Evolutionary conservation across 2,888 invertebrate genomes (phyloP).

Genomic region (Parasteatoda lunata): DNA sequence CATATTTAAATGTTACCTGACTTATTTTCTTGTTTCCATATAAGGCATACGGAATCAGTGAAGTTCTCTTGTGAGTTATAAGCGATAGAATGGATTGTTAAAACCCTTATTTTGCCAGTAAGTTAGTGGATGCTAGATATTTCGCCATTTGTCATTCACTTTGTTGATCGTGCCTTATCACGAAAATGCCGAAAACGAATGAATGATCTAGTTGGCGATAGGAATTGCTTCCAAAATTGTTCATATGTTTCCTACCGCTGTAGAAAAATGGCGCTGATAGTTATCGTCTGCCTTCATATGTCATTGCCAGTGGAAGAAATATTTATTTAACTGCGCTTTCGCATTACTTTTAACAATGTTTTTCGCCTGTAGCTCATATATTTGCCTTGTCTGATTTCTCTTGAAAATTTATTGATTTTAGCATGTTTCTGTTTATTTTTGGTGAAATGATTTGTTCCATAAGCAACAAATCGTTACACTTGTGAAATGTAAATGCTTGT

Average conservation of each 20-base stretch:
- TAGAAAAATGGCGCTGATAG: slow-evolving; percentile 8
- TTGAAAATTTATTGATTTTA: too few relatives aligned
- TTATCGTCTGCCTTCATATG: background rate
- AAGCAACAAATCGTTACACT: too few relatives aligned
- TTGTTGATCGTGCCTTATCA: slow-evolving; percentile 53
- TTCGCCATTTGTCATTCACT: slow-evolving; percentile 28
- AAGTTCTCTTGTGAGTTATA: too few relatives aligned
- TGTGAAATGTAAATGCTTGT: too few relatives aligned
- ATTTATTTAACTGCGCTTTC: background rate
- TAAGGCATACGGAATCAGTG: too few relatives aligned
- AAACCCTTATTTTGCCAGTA: too few relatives aligned
- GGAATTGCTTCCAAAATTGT: slow-evolving; percentile 12
- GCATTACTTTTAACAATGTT: background rate
- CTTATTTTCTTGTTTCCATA: too few relatives aligned
- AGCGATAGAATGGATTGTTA: too few relatives aligned
- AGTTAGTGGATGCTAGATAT: background rate
- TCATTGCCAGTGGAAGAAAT: background rate
- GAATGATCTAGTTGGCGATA: slow-evolving; percentile 17
- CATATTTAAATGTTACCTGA: too few relatives aligned
- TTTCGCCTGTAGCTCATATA: background rate
- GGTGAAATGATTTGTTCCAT: too few relatives aligned
- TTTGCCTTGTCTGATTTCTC: background rate
- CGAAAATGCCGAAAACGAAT: slow-evolving; percentile 26
- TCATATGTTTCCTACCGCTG: slow-evolving; percentile 18
- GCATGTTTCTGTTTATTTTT: too few relatives aligned